These are phyloP conservation scores for Oryzias dopingdopingensis DNA, from an alignment of 2,797 vertebrate genomes.

Conservation along the genomic window DNA sequence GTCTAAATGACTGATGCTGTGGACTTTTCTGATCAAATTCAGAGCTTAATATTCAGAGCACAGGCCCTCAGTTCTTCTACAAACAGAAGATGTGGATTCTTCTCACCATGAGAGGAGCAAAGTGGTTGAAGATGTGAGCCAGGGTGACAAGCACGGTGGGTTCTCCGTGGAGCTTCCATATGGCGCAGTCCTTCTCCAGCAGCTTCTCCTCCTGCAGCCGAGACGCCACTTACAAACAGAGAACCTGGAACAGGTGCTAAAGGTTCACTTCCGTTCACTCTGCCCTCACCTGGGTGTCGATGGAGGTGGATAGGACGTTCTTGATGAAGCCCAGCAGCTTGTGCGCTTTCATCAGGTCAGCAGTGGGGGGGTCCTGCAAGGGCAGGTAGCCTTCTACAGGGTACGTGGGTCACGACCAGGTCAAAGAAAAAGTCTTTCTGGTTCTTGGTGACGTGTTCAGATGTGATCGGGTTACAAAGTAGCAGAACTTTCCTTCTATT, in stretches of 20 bases:
- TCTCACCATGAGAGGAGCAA: slow-evolving; percentile 92
- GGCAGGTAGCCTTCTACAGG: slow-evolving; percentile 90
- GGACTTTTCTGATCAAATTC: no score
- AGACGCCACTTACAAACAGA: no score
- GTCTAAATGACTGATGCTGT: no score
- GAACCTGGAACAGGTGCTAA: no score
- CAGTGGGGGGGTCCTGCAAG: slow-evolving; percentile 86
- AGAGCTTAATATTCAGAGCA: no score
- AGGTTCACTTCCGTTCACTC: no score
- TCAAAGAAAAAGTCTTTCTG: slow-evolving; percentile 68
- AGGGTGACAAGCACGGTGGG: slow-evolving; percentile 87
- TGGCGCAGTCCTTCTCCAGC: slow-evolving; percentile 78
- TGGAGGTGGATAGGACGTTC: slow-evolving; percentile 81
- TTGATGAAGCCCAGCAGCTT: slow-evolving; percentile 88
- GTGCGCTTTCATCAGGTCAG: slow-evolving; percentile 86
- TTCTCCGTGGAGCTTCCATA: slow-evolving; percentile 89
- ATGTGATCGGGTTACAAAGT: no score
- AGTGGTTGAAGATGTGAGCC: slow-evolving; percentile 92
- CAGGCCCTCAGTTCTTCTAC: no score
- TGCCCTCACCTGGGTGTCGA: slow-evolving; percentile 81
- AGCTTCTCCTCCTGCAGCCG: slow-evolving; percentile 85
- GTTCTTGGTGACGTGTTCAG: no score
- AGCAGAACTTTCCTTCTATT: no score
- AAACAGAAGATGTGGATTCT: no score
- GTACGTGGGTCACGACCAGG: slow-evolving; percentile 78